phyloP scores from a whole-genome alignment of 2,113 vertebrate species.

The Mungos mungo region DNA sequence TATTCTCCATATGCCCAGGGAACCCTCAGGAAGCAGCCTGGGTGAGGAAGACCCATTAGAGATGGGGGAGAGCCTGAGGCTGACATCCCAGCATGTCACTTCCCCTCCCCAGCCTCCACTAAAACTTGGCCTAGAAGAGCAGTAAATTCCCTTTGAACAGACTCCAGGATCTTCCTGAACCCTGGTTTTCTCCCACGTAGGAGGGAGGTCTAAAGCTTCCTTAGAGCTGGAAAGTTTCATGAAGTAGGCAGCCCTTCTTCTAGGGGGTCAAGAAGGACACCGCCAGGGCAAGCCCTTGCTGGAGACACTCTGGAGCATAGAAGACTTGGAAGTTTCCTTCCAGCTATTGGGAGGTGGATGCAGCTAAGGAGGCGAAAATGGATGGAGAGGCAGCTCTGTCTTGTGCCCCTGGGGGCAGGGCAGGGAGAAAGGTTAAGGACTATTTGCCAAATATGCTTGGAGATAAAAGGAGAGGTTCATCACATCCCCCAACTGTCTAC shows the following conservation, averaged over 20 bases:
- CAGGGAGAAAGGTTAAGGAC: neutral
- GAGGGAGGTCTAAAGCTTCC: neutral
- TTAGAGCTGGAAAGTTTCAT: neutral
- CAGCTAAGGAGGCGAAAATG: neutral
- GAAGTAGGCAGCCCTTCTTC: neutral
- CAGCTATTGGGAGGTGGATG: neutral
- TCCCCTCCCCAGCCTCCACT: neutral
- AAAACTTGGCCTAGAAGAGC: neutral
- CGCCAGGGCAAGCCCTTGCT: neutral
- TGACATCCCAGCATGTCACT: neutral
- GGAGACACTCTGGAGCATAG: neutral
- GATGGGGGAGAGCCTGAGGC: neutral
- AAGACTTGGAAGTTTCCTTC: neutral
- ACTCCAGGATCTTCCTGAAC: neutral
- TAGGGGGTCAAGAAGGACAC: neutral
- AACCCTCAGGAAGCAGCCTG: neutral
- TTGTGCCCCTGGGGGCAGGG: neutral
- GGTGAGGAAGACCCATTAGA: neutral
- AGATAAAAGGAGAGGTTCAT: neutral
- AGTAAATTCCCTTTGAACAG: neutral
- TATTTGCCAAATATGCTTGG: constrained; percentile 28
- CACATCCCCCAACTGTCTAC: neutral
- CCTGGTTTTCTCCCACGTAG: neutral
- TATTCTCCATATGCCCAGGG: neutral
- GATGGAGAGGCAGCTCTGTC: neutral